Base-by-base conservation (phyloP, 1,140 invertebrate genomes). In the Drosophila willistoni region DNA sequence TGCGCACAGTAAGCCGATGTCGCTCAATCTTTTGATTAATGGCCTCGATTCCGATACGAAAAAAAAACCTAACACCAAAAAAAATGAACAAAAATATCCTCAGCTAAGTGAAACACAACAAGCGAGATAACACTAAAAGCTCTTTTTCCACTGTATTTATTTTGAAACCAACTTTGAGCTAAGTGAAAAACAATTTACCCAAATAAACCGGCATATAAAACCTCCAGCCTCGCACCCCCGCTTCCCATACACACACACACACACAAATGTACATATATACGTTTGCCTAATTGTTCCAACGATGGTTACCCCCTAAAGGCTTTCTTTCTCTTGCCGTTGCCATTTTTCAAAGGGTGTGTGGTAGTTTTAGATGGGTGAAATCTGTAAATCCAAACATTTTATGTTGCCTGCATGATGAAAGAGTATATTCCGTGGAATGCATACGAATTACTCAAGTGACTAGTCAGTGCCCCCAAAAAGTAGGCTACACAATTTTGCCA, bases 141-240 rank as follows among this genome's bases (percentile, higher is more conserved):
- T 55, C 74, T 71, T 79, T 87, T 81, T 71, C 64, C 84, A 68
- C 80, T 77, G 76, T 79, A 78, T 83, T 86, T 86, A 87, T 86
- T 89, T 80, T 73, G 66, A 73, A 69, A 66, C 66, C 84, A 89
- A 87, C 84, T 87, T 89, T 84, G 74, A 84, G 84, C 84, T 89
- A 87, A 87, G 84, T 87, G 84, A 85, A 87, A 87, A 87, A 89
- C 84, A 89, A 89, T 87, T 89, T 87, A 89, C 84, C 84, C 71
- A 87, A 87, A 83, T 84, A 73, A 73, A 62, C 76, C 51, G 36
- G 44, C 71, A 51, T 47, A 47, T 7, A 47, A 51, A 78, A 61
- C 73, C 54, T 69, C 55, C 55, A 33, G 36, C 36, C 34, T 63
- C 47, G 34, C 67, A 51, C 44, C 59, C 64, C 25, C 1, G 29